A percentile compares a stretch with the other conserved stretches of the same genome.
phyloP scores from a whole-genome alignment of 2,888 invertebrate genomes.

The Nymphalis urticae region DNA sequence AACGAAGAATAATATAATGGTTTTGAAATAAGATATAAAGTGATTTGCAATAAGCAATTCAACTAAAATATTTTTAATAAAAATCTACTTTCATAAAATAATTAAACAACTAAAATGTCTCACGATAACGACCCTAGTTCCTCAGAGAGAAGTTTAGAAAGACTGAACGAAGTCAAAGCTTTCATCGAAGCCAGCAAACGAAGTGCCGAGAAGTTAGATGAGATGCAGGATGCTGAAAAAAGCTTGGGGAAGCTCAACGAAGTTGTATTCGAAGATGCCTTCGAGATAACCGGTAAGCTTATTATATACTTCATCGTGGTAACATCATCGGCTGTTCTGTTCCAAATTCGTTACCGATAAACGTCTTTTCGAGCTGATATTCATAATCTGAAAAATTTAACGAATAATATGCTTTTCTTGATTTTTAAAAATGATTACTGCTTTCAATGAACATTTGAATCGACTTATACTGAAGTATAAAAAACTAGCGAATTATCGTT shows the following conservation, averaged over 20 bases:
- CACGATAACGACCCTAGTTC: constrained; percentile 32
- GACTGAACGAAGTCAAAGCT: constrained; percentile 40
- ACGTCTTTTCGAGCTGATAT: too few species aligned
- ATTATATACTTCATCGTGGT: neutral
- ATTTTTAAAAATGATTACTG: too few species aligned
- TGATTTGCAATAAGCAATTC: too few species aligned
- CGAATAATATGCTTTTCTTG: too few species aligned
- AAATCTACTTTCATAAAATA: neutral
- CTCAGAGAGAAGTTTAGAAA: constrained; percentile 35
- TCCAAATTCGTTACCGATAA: too few species aligned
- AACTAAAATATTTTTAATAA: neutral
- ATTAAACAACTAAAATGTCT: constrained; percentile 21
- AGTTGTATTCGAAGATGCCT: constrained; percentile 70
- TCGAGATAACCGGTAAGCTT: constrained; percentile 66
- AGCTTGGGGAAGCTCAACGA: constrained; percentile 51
- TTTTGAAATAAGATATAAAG: too few species aligned
- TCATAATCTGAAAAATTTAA: too few species aligned
- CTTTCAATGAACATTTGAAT: too few species aligned
- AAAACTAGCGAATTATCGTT: too few species aligned
- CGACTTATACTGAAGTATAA: too few species aligned
- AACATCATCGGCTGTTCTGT: too few species aligned
- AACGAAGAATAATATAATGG: too few species aligned
- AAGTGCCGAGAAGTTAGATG: constrained; percentile 46
- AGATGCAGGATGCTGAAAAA: constrained; percentile 50
- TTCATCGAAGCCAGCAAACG: constrained; percentile 35